Conservation (phyloP, 2,797 vertebrate species). For the Danio kyathit region DNA sequence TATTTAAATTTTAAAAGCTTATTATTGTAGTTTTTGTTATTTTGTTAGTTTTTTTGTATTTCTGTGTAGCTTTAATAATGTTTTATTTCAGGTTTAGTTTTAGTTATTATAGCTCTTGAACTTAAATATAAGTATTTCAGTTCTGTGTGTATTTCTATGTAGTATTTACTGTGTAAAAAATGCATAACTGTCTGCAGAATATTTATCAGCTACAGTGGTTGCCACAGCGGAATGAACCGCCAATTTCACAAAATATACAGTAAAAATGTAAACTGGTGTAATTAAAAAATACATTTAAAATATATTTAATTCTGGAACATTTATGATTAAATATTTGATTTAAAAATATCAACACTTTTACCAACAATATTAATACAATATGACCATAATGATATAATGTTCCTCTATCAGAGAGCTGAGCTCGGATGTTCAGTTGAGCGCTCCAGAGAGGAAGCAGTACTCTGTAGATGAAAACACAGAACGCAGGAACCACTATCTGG, state of each 20-base stretch:
- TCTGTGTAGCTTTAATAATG: neutral
- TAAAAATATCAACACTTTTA: neutral
- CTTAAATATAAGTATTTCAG: neutral
- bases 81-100: neutral
- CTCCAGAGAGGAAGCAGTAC: slow-evolving; percentile 79
- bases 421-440: slow-evolving; percentile 63
- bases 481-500: slow-evolving; percentile 88
- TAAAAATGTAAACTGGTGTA: too few species aligned
- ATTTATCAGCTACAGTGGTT: too few species aligned
- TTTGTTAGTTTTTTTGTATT: neutral
- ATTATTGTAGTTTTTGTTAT: too few species aligned
- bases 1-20: too few species aligned
- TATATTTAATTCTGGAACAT: too few species aligned
- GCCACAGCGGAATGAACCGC: too few species aligned
- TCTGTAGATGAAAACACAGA: slow-evolving; percentile 89
- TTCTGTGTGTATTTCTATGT: too few species aligned
- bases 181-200: too few species aligned
- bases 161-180: too few species aligned
- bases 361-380: neutral
- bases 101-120: neutral
- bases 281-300: too few species aligned
- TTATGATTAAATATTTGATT: too few species aligned
- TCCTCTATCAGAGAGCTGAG: slow-evolving; percentile 67
- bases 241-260: too few species aligned
- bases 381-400: neutral